Evolutionary conservation across 2,888 invertebrate species (phyloP).

Genomic region (Cerastis leucographa): DNA sequence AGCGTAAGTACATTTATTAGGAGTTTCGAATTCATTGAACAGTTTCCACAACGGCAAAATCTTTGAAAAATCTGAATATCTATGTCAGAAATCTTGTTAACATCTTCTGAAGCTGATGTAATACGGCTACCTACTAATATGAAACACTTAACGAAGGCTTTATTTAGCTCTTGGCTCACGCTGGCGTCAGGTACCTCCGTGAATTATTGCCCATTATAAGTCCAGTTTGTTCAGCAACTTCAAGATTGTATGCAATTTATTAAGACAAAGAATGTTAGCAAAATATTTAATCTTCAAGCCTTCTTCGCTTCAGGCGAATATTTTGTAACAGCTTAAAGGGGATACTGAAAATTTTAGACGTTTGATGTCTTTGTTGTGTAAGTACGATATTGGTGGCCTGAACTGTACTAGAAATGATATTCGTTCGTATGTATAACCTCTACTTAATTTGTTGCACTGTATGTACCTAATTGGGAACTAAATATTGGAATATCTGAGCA

Average conservation of each 20-base stretch:
- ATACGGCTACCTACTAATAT: constrained; percentile 15
- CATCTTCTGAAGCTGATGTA: background rate
- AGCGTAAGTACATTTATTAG: too few relatives aligned
- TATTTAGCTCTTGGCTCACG: constrained; percentile 3
- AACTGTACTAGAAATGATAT: too few relatives aligned
- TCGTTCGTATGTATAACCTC: too few relatives aligned
- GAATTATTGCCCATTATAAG: constrained; percentile 60
- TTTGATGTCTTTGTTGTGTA: background rate
- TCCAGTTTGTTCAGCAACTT: constrained; percentile 51
- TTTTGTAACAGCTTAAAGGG: constrained; percentile 9
- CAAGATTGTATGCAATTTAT: constrained; percentile 64
- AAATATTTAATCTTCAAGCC: constrained; percentile 71
- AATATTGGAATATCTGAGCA: background rate
- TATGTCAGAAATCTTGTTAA: background rate
- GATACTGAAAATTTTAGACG: background rate
- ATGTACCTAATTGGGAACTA: background rate
- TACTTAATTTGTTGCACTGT: background rate
- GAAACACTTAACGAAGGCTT: constrained; percentile 11
- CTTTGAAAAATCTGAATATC: background rate
- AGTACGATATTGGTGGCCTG: too few relatives aligned
- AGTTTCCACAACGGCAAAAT: background rate
- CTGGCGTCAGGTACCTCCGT: constrained; percentile 37
- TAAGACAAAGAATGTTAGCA: constrained; percentile 65
- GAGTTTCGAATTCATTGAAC: background rate
- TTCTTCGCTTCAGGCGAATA: constrained; percentile 44